phyloP scores from a whole-genome alignment of 1,140 invertebrate genomes.

The Diorhabda elongata region DNA sequence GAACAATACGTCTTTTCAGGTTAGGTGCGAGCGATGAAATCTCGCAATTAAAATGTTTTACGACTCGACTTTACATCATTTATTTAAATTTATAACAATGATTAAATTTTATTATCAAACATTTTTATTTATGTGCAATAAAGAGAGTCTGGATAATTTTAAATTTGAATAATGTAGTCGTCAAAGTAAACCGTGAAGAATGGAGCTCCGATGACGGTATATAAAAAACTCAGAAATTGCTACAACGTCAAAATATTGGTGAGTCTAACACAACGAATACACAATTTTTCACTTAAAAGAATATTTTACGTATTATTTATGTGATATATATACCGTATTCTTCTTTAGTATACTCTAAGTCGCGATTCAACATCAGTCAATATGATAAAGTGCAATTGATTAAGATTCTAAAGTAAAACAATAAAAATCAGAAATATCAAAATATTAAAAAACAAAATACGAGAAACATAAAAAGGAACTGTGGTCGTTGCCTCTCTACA shows the following conservation, averaged over 20 bases:
- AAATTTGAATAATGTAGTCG: slow-evolving; percentile 1
- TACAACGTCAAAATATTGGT: background rate
- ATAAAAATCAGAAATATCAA: no score
- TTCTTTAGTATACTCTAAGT: no score
- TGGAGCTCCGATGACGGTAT: background rate
- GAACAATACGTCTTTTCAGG: background rate
- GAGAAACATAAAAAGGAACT: no score
- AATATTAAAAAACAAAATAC: no score
- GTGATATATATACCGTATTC: no score
- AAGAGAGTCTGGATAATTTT: background rate
- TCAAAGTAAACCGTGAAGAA: background rate
- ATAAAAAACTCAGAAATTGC: background rate
- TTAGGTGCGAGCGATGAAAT: background rate
- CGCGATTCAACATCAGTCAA: no score
- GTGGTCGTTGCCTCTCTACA: no score
- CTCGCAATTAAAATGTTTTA: background rate
- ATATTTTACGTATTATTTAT: no score
- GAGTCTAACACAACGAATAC: no score
- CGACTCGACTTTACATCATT: background rate
- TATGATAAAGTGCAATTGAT: no score
- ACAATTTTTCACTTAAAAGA: no score
- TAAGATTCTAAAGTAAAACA: no score
- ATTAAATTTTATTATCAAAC: slow-evolving; percentile 3
- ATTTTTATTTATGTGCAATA: slow-evolving; percentile 3
- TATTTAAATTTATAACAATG: slow-evolving; percentile 3